Percentiles rank a stretch among this genome's conserved stretches.
phyloP scores from a whole-genome alignment of 2,888 invertebrate genomes.

The Caenorhabditis imperialis region DNA sequence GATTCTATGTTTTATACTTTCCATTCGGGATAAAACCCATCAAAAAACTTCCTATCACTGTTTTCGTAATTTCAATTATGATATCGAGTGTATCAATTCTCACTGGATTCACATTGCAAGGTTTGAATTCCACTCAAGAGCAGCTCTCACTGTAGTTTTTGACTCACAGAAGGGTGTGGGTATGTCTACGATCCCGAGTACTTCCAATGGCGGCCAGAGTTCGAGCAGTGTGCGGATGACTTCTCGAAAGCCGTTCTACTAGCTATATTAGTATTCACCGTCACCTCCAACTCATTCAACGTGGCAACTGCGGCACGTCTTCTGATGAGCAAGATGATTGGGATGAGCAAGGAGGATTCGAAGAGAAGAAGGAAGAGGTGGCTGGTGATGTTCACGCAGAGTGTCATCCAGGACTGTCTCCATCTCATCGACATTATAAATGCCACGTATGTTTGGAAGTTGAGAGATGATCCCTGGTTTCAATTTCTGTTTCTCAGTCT shows the following conservation, averaged over 20 bases:
- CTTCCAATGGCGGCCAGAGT: background rate
- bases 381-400: constrained; percentile 11
- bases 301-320: background rate
- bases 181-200: background rate
- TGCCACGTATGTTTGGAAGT: constrained; percentile 7
- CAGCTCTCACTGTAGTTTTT: too few relatives aligned
- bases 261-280: too few relatives aligned
- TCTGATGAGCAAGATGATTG: background rate
- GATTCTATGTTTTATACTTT: constrained; percentile 5
- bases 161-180: too few relatives aligned
- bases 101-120: background rate
- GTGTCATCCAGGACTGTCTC: constrained; percentile 31
- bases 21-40: constrained; percentile 32
- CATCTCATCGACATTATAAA: constrained; percentile 25
- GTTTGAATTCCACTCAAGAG: too few relatives aligned
- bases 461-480: constrained; percentile 24
- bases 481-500: constrained; percentile 30
- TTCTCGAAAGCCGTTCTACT: background rate
- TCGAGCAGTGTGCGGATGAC: background rate
- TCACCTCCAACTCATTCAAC: background rate
- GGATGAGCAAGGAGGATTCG: background rate
- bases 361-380: background rate
- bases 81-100: background rate
- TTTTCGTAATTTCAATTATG: background rate
- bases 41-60: constrained; percentile 10